These are phyloP conservation scores for Cephus spinipes DNA, from an alignment of 2,888 invertebrate genomes.

Conservation along the genomic window DNA sequence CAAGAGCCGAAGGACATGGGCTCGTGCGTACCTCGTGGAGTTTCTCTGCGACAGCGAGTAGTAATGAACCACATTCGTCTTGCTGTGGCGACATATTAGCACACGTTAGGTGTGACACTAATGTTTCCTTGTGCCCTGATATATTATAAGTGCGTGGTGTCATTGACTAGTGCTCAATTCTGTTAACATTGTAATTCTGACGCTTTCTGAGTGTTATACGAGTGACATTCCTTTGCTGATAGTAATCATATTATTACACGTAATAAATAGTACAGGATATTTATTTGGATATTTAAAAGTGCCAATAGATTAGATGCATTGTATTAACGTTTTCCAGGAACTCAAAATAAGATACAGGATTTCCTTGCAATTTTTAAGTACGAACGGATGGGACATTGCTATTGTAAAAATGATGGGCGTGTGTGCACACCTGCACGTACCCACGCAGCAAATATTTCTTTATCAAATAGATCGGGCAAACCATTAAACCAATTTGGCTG, in stretches of 20 bases:
- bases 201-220: background rate
- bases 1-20: constrained; percentile 7
- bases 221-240: background rate
- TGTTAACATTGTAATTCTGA: background rate
- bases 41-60: background rate
- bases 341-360: background rate
- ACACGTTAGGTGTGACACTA: constrained; percentile 23
- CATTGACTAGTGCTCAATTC: background rate
- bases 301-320: background rate
- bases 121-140: constrained; percentile 12
- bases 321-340: background rate
- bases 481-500: background rate
- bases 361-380: background rate
- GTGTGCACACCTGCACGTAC: background rate
- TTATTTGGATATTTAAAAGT: background rate
- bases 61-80: constrained; percentile 26
- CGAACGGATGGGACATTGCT: background rate
- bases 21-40: constrained; percentile 12
- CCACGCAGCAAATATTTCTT: too few relatives aligned
- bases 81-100: constrained; percentile 19
- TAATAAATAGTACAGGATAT: background rate
- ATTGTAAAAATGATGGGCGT: background rate
- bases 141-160: background rate
- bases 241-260: background rate
- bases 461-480: background rate